Base-by-base conservation (phyloP, 1,140 invertebrate species). In the Branchinecta lindahli region DNA sequence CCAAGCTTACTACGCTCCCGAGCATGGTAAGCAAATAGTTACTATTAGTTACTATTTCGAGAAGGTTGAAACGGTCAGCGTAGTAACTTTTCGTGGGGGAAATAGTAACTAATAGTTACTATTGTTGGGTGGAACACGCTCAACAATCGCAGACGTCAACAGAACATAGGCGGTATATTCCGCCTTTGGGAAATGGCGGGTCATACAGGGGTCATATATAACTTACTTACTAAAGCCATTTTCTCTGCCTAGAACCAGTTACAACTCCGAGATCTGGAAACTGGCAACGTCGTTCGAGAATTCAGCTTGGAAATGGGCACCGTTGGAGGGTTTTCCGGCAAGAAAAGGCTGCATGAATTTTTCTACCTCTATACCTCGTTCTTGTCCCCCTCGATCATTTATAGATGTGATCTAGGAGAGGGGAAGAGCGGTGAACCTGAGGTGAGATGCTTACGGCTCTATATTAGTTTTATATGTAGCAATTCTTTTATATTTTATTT, bases 311-410 rank as follows among this genome's bases (percentile, higher is more conserved):
- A 90, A 75, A 86, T 96, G 70, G 96, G 95, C 9, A 90, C 90
- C 4, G 83, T 98, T 46, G 84, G 84, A 44, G 88, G 87, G 0
- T 89, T 91, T 75, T 90, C 89, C 8, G 94, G 92, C 8, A 86
- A 92, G 75, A 89, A 88, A 75, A 85, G 90, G 73, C 86, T 93
- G 74, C 85, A 84, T 0, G 92, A 98, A 82, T 87, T 96, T 72
- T 99, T 98, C 80, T 97, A 91, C 78, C 85, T 89, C 74, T 96
- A 98, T 77, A 88, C 88, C 66, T 98, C 94, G 0, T 98, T 98
- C 79, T 83, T 98, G 20, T 91, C 87, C 66, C 96, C 96, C 18
- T 88, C 88, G 20, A 85, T 88, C 70, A 95, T 97, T 76, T 97
- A 94, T 78, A 86, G 85, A 66, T 88, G 89, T 73, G 90, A 96